Evolutionary conservation across 2,888 invertebrate genomes (phyloP).

Genomic region (Cenopis cana): DNA sequence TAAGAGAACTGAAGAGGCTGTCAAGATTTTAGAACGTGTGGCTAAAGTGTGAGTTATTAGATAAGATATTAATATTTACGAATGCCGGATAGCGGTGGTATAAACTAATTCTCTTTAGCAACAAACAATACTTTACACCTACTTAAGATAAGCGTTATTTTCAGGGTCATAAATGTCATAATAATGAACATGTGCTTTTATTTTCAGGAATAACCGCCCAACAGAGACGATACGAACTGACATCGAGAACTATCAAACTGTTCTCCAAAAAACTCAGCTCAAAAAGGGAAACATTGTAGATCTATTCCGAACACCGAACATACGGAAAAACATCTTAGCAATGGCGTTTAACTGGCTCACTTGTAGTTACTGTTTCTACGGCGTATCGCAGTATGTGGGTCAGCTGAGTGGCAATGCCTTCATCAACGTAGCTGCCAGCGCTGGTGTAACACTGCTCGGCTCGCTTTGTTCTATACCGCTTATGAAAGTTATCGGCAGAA

Average conservation of each 20-base stretch:
- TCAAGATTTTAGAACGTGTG: constrained; percentile 86
- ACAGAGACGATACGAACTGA: constrained; percentile 73
- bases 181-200: constrained; percentile 30
- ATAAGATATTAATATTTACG: constrained; percentile 26
- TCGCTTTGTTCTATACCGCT: constrained; percentile 87
- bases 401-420: constrained; percentile 92
- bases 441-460: constrained; percentile 85
- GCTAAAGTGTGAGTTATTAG: constrained; percentile 80
- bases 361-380: constrained; percentile 91
- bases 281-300: constrained; percentile 86
- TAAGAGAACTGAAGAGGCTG: constrained; percentile 87
- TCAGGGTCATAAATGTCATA: too few relatives aligned
- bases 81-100: neutral
- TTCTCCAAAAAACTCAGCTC: constrained; percentile 61
- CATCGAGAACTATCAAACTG: constrained; percentile 69
- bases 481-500: constrained; percentile 88
- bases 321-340: constrained; percentile 88
- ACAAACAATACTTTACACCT: neutral
- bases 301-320: constrained; percentile 89
- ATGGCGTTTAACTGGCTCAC: constrained; percentile 92
- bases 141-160: too few relatives aligned
- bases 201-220: constrained; percentile 78
- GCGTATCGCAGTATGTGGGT: constrained; percentile 92
- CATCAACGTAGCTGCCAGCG: constrained; percentile 92
- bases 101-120: neutral